Conservation (phyloP, 2,888 invertebrate species). For the Andrena trimmerana region DNA sequence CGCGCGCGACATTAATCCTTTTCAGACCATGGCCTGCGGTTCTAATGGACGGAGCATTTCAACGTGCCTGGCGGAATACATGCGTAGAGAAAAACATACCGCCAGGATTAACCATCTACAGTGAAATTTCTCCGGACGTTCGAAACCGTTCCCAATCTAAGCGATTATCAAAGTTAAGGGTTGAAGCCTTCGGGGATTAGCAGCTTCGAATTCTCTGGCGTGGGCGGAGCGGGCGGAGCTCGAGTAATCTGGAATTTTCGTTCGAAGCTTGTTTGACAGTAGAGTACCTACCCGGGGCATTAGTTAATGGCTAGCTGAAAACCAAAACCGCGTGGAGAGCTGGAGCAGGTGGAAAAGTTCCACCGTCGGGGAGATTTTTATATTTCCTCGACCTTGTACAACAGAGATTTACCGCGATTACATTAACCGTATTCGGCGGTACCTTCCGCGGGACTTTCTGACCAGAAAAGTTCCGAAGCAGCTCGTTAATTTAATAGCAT, state of each 20-base stretch:
- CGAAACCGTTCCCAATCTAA: neutral
- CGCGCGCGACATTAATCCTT: slow-evolving; percentile 38
- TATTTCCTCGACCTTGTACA: neutral
- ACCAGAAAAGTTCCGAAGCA: slow-evolving; percentile 50
- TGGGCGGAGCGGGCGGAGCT: neutral
- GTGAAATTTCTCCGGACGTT: neutral
- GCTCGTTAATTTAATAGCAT: slow-evolving; percentile 67
- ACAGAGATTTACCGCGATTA: slow-evolving; percentile 42
- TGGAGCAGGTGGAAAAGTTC: neutral
- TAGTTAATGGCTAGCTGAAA: slow-evolving; percentile 24
- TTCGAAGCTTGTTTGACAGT: neutral
- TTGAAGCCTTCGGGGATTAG: neutral
- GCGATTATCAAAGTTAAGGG: slow-evolving; percentile 18
- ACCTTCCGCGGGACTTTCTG: slow-evolving; percentile 36
- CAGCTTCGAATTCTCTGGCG: slow-evolving; percentile 8
- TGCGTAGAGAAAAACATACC: no score
- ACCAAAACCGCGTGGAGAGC: neutral
- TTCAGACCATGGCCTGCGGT: neutral
- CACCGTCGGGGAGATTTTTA: slow-evolving; percentile 9
- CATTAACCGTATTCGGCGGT: slow-evolving; percentile 33
- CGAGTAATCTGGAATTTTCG: slow-evolving; percentile 23
- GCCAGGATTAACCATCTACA: neutral
- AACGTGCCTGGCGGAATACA: neutral
- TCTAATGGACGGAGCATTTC: slow-evolving; percentile 16
- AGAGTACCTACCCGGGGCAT: neutral